Evolutionary conservation across 2,113 vertebrate genomes (phyloP).

Genomic region (Polypterus senegalus): DNA sequence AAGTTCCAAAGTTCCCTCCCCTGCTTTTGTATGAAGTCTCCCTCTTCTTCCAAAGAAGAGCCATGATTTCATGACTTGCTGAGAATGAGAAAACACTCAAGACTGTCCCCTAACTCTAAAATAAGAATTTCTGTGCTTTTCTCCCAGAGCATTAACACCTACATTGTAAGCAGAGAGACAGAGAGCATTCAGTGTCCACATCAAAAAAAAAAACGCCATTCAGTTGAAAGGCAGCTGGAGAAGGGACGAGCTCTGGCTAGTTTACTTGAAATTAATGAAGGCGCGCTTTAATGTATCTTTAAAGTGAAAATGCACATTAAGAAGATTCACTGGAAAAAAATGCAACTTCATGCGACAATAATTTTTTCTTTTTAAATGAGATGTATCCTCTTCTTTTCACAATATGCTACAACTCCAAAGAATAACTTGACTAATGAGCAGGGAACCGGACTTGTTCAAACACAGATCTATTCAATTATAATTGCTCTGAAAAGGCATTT

Average conservation of each 20-base stretch:
- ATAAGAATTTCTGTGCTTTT: slow-evolving; percentile 30
- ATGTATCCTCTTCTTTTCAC: too few species aligned
- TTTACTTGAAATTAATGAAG: too few species aligned
- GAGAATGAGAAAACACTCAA: slow-evolving; percentile 19
- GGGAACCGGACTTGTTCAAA: too few species aligned
- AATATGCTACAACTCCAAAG: too few species aligned
- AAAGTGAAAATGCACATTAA: too few species aligned
- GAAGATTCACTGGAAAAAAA: too few species aligned
- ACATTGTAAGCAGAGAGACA: slow-evolving; percentile 42
- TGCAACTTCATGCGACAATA: too few species aligned
- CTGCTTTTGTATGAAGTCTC: slow-evolving; percentile 12
- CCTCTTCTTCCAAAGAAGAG: slow-evolving; percentile 4
- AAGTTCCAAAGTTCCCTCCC: slow-evolving; percentile 14
- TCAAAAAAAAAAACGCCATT: slow-evolving; percentile 38
- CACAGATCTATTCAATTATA: too few species aligned
- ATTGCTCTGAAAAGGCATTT: too few species aligned
- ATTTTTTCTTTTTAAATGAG: too few species aligned
- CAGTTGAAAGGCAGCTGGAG: slow-evolving; percentile 51
- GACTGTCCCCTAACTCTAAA: slow-evolving; percentile 20
- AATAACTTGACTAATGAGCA: too few species aligned
- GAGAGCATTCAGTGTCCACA: slow-evolving; percentile 32
- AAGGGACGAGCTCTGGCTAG: slow-evolving; percentile 7
- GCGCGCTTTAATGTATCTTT: too few species aligned
- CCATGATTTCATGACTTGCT: slow-evolving; percentile 30
- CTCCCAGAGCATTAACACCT: slow-evolving; percentile 41